These are phyloP conservation scores for Thripadectes ignobilis DNA, from an alignment of 2,797 vertebrate species.

Conservation along the genomic window DNA sequence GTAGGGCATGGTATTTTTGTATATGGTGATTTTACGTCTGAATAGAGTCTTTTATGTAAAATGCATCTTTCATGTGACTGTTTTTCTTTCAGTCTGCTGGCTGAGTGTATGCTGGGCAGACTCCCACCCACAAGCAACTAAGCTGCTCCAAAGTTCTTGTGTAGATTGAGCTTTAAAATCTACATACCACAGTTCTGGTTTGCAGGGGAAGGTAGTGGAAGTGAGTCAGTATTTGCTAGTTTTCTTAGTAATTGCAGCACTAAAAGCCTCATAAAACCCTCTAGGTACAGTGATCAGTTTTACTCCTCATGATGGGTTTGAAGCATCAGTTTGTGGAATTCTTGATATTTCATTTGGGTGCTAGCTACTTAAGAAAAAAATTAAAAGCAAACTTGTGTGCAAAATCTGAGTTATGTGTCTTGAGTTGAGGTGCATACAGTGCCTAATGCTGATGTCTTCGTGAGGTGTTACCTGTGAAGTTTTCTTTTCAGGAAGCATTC, in stretches of 20 bases:
- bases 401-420: neutral
- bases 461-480: neutral
- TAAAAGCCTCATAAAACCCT: neutral
- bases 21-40: conserved; percentile 55
- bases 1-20: conserved; percentile 52
- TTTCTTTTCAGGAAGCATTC: neutral
- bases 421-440: neutral
- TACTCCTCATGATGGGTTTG: neutral
- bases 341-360: neutral
- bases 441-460: neutral
- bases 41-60: neutral
- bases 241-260: neutral
- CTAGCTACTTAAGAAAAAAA: neutral
- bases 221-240: neutral
- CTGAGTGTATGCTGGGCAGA: neutral
- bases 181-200: neutral
- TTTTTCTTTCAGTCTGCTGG: conserved; percentile 26
- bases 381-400: neutral
- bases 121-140: neutral
- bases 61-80: neutral
- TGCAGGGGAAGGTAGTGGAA: neutral
- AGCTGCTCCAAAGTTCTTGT: neutral
- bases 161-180: neutral
- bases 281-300: neutral
- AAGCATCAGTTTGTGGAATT: neutral